phyloP scores from a whole-genome alignment of 2,888 invertebrate species.

The Pheosia tremula region DNA sequence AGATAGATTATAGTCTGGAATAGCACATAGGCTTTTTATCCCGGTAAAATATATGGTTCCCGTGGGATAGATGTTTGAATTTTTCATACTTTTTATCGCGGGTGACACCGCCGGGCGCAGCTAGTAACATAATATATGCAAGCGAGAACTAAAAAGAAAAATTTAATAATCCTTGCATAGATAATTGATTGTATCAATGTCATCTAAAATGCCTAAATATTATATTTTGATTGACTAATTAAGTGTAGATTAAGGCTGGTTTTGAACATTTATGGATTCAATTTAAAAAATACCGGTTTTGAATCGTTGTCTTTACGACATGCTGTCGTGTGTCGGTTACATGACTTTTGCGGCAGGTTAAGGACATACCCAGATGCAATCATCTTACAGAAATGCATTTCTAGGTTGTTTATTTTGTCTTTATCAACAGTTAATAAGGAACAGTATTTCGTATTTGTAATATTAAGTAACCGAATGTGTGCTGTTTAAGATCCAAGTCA shows the following conservation, averaged over 20 bases:
- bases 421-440: not conserved
- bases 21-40: no score
- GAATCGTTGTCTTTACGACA: not conserved
- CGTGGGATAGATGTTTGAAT: no score
- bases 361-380: slow-evolving; percentile 1
- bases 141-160: no score
- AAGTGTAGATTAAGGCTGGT: not conserved
- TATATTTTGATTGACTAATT: not conserved
- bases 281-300: not conserved
- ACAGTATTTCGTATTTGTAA: not conserved
- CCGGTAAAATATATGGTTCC: no score
- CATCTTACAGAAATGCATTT: not conserved
- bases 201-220: not conserved
- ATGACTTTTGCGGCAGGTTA: slow-evolving; percentile 3
- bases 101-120: no score
- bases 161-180: no score
- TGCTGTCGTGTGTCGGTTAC: not conserved
- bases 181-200: no score
- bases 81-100: no score
- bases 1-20: no score
- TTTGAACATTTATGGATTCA: not conserved
- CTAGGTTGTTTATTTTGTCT: not conserved
- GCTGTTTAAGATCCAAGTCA: no score
- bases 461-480: not conserved
- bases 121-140: no score